Evolutionary conservation across 2,888 invertebrate species (phyloP), one percentile per base, ranked within the genome.

Genomic region (Oligia strigilis): DNA sequence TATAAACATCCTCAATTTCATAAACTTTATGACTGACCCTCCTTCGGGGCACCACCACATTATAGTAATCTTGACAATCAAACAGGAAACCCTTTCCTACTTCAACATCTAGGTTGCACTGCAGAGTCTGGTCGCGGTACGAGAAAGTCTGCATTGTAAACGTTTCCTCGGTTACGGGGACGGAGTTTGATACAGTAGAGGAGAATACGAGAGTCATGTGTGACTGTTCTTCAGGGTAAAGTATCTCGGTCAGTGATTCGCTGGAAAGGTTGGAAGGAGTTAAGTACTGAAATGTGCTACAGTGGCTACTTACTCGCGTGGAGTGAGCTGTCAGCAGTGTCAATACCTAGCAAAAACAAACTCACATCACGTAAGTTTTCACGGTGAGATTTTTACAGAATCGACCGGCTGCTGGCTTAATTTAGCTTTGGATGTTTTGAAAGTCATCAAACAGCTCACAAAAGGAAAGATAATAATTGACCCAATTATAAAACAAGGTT

Each of bases 31-130:
- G 91, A 23, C 84, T 69, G 29, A 88, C 73, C 80, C 86, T 91
- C 66, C 93, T 92, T 11, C 94, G 89, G 3, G 96, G 95, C 70
- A 90, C 81, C 62, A 95, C 58, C 0, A 95, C 84, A 77, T 92
- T 91, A 67, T 89, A 92, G 84, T 92, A 91, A 65, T 93, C 89
- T 73, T 96, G 95, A 72, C 94, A 92, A 66, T 96, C 94, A 81
- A 95, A 96, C 96, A 96, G 89, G 70, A 94, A 97, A 84, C 90
- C 94, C 88, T 93, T 95, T 2, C 91, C 93, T 0, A 90, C 9
- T 85, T 97, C 97, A 0, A 77, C 88, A 40, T 96, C 96, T 23
- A 97, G 83, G 84, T 97, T 94, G 82, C 97, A 97, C 79, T 97
- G 97, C 0, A 93, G 90, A 4, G 85, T 92, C 79, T 94, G 93